Base-by-base conservation (phyloP, 2,797 vertebrate species). In the Cirrhinus molitorella region DNA sequence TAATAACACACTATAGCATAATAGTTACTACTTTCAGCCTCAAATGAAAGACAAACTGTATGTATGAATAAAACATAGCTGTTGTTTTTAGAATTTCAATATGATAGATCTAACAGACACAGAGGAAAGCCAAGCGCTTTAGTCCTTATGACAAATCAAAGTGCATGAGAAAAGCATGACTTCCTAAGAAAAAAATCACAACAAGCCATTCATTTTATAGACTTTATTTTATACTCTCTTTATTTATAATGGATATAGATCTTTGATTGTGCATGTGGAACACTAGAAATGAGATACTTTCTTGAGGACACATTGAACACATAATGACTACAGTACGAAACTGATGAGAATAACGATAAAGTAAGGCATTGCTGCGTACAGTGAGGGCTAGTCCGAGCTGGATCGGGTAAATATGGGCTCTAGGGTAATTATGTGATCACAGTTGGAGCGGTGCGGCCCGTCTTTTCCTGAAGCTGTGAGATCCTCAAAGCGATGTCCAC, bases 401-500 rank as follows among this genome's bases (percentile, higher is more conserved):
- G 79, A 75, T 47, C 80, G 82, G 40, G 31, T 55, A 67, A 83
- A 40, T 1, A 51, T 34, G 71, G 57, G 45, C 68, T 81, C 9
- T 28, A 83, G 80, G 28, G 77, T 57, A 87, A 91, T 95, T 95
- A 99, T 94, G 98, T 99, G 91, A 99, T 99, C 87, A 99, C 98
- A 0, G 98, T 99, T 5, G 98, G 98, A 7, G 92, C 95, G 0
- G 93, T 91, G 86, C 98, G 97, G 57, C 97, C 97, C 0, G 97
- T 99, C 81, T 89, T 92, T 86, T 99, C 97, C 0, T 96, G 95
- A 37, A 99, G 96, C 89, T 98, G 95, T 8, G 98, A 99, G 43
- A 98, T 93, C 90, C 96, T 99, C 90, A 99, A 93, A 31, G 97
- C 96, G 63, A 99, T 99, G 89, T 97, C 96, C 51, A 99, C 95